Conservation (phyloP, 2,113 vertebrate species). For the Nasalis larvatus region DNA sequence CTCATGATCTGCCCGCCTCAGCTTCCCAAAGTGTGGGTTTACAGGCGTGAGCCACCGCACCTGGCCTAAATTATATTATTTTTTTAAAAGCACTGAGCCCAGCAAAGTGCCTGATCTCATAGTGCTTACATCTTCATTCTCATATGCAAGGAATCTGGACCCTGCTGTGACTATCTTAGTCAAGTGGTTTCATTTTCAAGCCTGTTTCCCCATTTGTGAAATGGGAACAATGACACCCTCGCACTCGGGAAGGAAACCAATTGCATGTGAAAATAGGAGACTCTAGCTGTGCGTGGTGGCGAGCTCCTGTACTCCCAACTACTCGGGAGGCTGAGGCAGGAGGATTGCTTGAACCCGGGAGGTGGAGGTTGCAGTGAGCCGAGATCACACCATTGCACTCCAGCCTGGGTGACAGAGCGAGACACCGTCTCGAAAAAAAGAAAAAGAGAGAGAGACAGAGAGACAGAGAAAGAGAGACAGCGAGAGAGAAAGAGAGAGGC, state of each 20-base stretch:
- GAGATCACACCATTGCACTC: too few relatives aligned
- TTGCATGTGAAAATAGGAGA: neutral
- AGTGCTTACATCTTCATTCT: neutral
- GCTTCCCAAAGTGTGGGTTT: too few relatives aligned
- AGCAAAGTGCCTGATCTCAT: neutral
- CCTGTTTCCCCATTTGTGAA: conserved; percentile 26
- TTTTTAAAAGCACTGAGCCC: neutral
- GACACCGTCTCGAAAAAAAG: too few relatives aligned
- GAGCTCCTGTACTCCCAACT: too few relatives aligned
- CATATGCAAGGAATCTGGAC: neutral
- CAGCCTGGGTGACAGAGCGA: too few relatives aligned
- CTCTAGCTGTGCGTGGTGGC: neutral
- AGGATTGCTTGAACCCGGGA: too few relatives aligned
- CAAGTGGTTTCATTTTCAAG: neutral
- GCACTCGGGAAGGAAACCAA: neutral
- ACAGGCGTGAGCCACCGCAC: too few relatives aligned
- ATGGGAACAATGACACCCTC: neutral
- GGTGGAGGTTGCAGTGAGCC: too few relatives aligned
- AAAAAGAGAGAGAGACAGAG: too few relatives aligned
- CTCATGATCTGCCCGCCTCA: too few relatives aligned
- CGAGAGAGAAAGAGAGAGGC: fast-evolving
- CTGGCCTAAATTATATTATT: too few relatives aligned
- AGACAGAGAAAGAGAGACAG: fast-evolving
- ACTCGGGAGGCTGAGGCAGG: too few relatives aligned
- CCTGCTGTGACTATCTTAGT: neutral